Base-by-base conservation (phyloP, 1,140 invertebrate species). In the Drosophila kohkoa region DNA sequence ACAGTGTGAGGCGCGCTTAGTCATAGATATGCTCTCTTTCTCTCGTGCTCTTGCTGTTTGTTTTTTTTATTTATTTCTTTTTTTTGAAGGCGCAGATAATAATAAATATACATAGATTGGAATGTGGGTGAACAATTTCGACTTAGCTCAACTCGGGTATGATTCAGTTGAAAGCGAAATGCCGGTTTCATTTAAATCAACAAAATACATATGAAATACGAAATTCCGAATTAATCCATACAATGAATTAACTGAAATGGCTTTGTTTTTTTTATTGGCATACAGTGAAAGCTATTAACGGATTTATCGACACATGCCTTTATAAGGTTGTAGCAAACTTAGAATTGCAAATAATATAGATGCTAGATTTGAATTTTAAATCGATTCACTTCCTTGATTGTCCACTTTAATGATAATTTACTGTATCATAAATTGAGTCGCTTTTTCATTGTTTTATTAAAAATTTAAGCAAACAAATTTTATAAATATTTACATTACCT, bases 61-160 rank as follows among this genome's bases (percentile, higher is more conserved):
- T 20, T 20, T 20, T 20, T 20, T 20, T 20, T 2, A 2, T 20
- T 20, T 20, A 3, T 20, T 20, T 20, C 3, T 15, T 15, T 15
- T 63, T 51, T 63, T 52, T 63, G 60, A 35, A 51, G n/a, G 54
- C 54, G 38, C 15, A 57, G 32, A 57, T 57, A 57, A 16, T 38
- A 57, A 57, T 32, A 54, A 15, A 54, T 32, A 41, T 64, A 43
- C 48, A 43, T 64, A 43, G 62, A 43, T 64, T 52, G 62, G 62
- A 64, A 64, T 64, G 62, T 64, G 62, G 62, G 62, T 64, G 62
- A 64, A 64, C 32, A 52, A 41, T 28, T 64, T 64, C 38, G 51
- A 16, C 32, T 32, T 8, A 32, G 32, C 5, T 8, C 32, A 52
- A 25, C 20, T 25, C 20, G 20, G 20, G 49, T 38, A 20, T 46